Conservation (phyloP, 2,797 vertebrate genomes). For the Hypotaenidia okinawae region DNA sequence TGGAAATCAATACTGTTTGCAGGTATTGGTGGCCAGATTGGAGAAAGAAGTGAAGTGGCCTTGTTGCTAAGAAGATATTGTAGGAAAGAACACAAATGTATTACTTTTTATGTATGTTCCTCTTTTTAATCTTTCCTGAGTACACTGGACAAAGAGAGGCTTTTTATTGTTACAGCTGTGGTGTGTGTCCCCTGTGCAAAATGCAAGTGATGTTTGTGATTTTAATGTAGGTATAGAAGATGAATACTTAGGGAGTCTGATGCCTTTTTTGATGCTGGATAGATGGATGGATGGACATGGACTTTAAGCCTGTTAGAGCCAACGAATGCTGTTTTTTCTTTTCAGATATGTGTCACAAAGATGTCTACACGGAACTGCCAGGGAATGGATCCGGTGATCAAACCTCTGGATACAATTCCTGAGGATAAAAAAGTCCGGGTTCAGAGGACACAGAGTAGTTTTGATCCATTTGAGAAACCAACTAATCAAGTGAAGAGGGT, state of each 20-base stretch:
- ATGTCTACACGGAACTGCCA: constrained; percentile 98
- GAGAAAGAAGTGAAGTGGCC: background rate
- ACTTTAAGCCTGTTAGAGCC: background rate
- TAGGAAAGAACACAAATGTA: background rate
- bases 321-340: constrained; percentile 16
- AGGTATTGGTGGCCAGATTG: background rate
- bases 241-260: background rate
- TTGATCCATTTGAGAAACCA: constrained; percentile 94
- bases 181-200: background rate
- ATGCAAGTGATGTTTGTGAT: background rate
- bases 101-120: background rate
- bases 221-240: background rate
- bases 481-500: constrained; percentile 95
- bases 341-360: constrained; percentile 99
- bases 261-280: background rate
- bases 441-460: constrained; percentile 94
- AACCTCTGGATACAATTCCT: constrained; percentile 94
- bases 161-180: background rate
- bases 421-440: constrained; percentile 96
- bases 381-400: constrained; percentile 96
- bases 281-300: background rate
- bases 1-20: constrained; percentile 36
- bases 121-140: background rate
- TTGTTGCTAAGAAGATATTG: background rate
- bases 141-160: background rate